Conservation (phyloP, 2,113 vertebrate genomes). For the Grammatotria lemairii region DNA sequence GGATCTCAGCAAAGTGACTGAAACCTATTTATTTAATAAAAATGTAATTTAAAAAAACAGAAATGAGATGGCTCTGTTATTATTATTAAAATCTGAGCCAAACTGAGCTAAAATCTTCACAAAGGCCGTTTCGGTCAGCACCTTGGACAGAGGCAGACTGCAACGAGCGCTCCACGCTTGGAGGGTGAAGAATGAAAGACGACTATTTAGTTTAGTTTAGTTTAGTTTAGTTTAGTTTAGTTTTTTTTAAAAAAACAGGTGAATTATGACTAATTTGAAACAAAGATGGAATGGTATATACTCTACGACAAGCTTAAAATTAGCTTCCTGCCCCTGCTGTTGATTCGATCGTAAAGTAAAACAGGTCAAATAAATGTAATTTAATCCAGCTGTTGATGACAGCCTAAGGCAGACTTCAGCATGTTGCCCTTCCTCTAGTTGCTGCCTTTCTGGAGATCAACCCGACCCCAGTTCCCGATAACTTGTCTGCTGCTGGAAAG, state of each 20-base stretch:
- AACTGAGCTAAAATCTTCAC: background rate
- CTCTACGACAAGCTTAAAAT: background rate
- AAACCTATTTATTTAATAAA: background rate
- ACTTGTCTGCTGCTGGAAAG: background rate
- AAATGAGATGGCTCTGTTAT: background rate
- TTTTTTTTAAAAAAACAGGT: background rate
- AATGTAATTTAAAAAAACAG: background rate
- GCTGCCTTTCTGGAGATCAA: background rate
- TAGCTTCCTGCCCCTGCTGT: background rate
- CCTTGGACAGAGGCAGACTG: constrained; percentile 26
- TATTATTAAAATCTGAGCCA: background rate
- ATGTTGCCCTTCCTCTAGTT: background rate
- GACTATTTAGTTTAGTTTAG: rapidly evolving
- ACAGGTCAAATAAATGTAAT: background rate
- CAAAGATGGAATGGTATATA: background rate
- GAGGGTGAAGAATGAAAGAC: background rate
- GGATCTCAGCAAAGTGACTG: background rate
- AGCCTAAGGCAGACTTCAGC: background rate
- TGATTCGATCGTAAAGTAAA: background rate
- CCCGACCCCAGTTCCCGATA: background rate
- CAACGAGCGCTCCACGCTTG: background rate
- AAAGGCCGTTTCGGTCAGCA: background rate
- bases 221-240: background rate
- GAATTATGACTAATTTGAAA: background rate
- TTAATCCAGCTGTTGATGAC: background rate